A percentile compares a stretch with the other conserved stretches of the same genome.
phyloP scores from a whole-genome alignment of 1,140 invertebrate species.

The Macrotrachela quadricornifera region DNA sequence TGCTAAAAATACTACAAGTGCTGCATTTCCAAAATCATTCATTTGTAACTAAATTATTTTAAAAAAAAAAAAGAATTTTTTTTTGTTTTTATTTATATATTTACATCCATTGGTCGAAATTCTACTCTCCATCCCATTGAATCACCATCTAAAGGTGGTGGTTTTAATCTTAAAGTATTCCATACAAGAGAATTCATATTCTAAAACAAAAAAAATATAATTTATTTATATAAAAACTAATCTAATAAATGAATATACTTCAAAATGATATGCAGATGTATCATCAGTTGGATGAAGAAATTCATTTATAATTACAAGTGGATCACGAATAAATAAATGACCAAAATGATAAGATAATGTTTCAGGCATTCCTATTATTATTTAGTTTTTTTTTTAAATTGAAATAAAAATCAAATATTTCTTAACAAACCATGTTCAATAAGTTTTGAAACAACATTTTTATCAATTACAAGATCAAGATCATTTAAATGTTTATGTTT shows the following conservation, averaged over 20 bases:
- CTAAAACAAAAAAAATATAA: slow-evolving; percentile 27
- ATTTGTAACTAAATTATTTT: slow-evolving; percentile 16
- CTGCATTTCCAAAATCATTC: slow-evolving; percentile 98
- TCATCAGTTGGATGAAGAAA: slow-evolving; percentile 32
- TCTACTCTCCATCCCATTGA: slow-evolving; percentile 96
- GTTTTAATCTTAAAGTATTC: slow-evolving; percentile 99
- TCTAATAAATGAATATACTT: too few species aligned
- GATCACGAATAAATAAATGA: slow-evolving; percentile 92
- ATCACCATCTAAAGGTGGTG: slow-evolving; percentile 52
- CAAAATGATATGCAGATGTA: slow-evolving; percentile 8
- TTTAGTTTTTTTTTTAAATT: too few species aligned
- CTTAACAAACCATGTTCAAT: slow-evolving; percentile 47
- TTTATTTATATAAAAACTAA: too few species aligned
- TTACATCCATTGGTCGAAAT: slow-evolving; percentile 78
- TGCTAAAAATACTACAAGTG: slow-evolving; percentile 90
- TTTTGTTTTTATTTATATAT: too few species aligned
- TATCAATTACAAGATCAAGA: slow-evolving; percentile 62
- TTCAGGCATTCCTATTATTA: slow-evolving; percentile 45
- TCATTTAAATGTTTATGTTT: slow-evolving; percentile 77
- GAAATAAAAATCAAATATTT: too few species aligned
- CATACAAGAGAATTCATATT: slow-evolving; percentile 99
- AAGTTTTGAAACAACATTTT: slow-evolving; percentile 55
- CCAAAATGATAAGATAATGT: slow-evolving; percentile 77
- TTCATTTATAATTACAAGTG: slow-evolving; percentile 76
- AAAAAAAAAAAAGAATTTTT: too few species aligned